Conservation (phyloP, 1,140 invertebrate genomes). For the Ooceraea biroi region DNA sequence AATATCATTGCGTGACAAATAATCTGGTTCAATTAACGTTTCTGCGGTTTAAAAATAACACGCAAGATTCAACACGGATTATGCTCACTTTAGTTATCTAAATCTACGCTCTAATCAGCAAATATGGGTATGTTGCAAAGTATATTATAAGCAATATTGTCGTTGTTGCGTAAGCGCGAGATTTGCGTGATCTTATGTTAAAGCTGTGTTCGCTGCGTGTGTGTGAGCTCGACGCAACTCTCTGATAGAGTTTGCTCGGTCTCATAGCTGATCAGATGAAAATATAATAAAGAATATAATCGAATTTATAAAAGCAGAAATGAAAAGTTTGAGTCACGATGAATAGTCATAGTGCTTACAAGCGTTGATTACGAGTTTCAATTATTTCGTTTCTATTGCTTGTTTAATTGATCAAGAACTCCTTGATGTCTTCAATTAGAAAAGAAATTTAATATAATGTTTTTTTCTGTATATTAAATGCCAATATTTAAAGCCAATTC, state of each 20-base stretch:
- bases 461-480: too few species aligned
- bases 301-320: not conserved
- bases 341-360: not conserved
- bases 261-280: not conserved
- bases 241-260: not conserved
- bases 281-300: not conserved
- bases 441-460: too few species aligned
- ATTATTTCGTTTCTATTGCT: not conserved
- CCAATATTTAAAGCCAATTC: too few species aligned
- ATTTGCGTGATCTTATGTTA: constrained; percentile 50
- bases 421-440: not conserved
- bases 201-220: constrained; percentile 44
- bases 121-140: constrained; percentile 12
- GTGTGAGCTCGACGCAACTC: constrained; percentile 13
- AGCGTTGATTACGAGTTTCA: not conserved
- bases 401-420: not conserved
- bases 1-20: constrained; percentile 11
- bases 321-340: not conserved
- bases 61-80: constrained; percentile 10
- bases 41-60: not conserved
- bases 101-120: constrained; percentile 45
- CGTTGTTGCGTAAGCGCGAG: constrained; percentile 34
- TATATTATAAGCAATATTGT: constrained; percentile 31
- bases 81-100: constrained; percentile 17
- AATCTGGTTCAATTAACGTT: not conserved